These are phyloP conservation scores for Hecatera dysodea DNA, from an alignment of 2,888 invertebrate species.

Conservation along the genomic window DNA sequence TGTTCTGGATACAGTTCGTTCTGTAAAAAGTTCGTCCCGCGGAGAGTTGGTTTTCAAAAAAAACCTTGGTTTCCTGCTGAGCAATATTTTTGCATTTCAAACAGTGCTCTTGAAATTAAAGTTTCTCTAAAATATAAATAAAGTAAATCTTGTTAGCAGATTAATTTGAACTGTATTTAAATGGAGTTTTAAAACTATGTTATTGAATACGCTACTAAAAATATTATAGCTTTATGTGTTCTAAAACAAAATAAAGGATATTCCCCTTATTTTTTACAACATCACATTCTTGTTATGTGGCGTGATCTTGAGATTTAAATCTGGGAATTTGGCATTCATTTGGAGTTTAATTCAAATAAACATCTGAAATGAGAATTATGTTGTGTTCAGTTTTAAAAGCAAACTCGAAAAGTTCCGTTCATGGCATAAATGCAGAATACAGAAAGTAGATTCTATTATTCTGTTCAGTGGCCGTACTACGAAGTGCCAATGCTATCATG, in stretches of 20 bases:
- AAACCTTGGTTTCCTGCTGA: not conserved
- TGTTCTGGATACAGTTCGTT: not conserved
- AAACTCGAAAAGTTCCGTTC: too few species aligned
- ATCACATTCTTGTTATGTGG: slow-evolving; percentile 16
- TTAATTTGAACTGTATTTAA: not conserved
- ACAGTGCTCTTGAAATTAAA: not conserved
- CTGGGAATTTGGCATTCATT: not conserved
- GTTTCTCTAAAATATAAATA: not conserved
- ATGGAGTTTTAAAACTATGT: slow-evolving; percentile 52
- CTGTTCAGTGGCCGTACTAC: too few species aligned
- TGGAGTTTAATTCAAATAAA: too few species aligned
- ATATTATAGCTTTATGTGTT: slow-evolving; percentile 42
- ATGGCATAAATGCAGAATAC: too few species aligned
- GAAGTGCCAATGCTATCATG: too few species aligned
- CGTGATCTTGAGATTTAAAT: slow-evolving; percentile 37
- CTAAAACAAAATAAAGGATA: slow-evolving; percentile 13
- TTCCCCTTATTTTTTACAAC: slow-evolving; percentile 27
- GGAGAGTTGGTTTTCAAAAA: not conserved
- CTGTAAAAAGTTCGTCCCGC: not conserved
- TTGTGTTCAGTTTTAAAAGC: too few species aligned
- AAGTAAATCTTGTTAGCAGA: not conserved
- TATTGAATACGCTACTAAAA: slow-evolving; percentile 28
- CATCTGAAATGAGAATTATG: too few species aligned
- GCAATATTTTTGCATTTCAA: not conserved
- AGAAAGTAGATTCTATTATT: too few species aligned